Conservation (phyloP, 2,888 invertebrate genomes). For the Brenthis hecate region DNA sequence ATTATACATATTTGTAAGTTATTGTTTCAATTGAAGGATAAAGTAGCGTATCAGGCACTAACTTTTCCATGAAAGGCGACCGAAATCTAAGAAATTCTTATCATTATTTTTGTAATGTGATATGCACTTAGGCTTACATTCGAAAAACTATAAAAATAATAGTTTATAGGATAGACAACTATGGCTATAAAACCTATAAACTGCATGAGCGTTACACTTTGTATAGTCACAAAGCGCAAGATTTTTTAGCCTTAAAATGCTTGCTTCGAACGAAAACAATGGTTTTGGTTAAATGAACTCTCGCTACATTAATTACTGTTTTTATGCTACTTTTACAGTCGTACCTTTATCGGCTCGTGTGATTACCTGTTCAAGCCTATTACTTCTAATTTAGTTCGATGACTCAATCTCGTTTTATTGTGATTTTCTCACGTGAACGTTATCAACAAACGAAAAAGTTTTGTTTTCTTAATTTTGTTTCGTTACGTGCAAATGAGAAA, state of each 20-base stretch:
- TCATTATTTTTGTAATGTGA: too few species aligned
- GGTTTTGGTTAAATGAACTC: conserved; percentile 68
- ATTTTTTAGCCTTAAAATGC: conserved; percentile 12
- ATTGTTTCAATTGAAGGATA: too few species aligned
- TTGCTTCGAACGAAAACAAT: conserved; percentile 50
- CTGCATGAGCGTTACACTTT: not conserved
- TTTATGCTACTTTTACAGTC: conserved; percentile 72
- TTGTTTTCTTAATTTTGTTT: too few species aligned
- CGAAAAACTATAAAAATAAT: too few species aligned
- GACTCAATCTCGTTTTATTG: conserved; percentile 57
- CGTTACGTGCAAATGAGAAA: too few species aligned
- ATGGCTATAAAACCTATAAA: not conserved
- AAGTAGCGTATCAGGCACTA: too few species aligned
- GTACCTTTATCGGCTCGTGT: conserved; percentile 67
- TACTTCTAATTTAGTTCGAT: conserved; percentile 60
- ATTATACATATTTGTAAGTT: too few species aligned
- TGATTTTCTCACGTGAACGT: conserved; percentile 22
- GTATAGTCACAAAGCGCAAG: not conserved
- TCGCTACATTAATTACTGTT: conserved; percentile 75
- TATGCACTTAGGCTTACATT: too few species aligned
- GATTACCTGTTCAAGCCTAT: conserved; percentile 71
- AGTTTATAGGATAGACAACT: too few species aligned
- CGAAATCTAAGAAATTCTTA: too few species aligned
- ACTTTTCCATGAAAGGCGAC: too few species aligned
- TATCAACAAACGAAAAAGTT: not conserved